Percentiles rank a stretch among this genome's conserved stretches.
These are phyloP conservation scores for Liasis olivaceus DNA, from an alignment of 2,797 vertebrate species.

Conservation along the genomic window DNA sequence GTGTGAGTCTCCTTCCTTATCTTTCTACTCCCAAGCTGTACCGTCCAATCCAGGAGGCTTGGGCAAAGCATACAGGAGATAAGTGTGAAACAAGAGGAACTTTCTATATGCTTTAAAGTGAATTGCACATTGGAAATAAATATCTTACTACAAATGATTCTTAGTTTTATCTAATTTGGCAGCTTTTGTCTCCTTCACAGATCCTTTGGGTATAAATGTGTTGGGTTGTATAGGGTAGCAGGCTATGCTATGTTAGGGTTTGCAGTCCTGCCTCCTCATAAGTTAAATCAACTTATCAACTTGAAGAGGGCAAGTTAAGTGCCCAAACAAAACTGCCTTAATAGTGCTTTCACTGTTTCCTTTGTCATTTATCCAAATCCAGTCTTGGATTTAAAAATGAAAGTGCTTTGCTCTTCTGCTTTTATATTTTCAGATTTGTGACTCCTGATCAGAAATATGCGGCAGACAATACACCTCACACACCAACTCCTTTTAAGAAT, in stretches of 20 bases:
- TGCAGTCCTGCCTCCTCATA: neutral
- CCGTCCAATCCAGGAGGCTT: neutral
- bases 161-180: neutral
- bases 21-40: neutral
- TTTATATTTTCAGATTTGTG: constrained; percentile 81
- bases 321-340: neutral
- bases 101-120: neutral
- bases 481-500: constrained; percentile 95
- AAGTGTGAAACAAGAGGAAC: neutral
- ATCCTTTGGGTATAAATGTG: neutral
- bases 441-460: constrained; percentile 93
- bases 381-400: neutral
- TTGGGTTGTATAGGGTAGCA: neutral
- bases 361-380: neutral
- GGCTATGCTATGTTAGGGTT: neutral
- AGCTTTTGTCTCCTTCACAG: neutral
- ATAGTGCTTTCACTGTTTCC: neutral
- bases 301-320: neutral
- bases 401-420: neutral
- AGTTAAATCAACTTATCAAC: neutral
- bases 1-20: constrained; percentile 74
- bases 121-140: neutral
- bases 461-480: constrained; percentile 86
- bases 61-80: neutral
- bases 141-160: neutral